Evolutionary conservation across 2,888 invertebrate genomes (phyloP).

Genomic region (Minunthozetes semirufus): DNA sequence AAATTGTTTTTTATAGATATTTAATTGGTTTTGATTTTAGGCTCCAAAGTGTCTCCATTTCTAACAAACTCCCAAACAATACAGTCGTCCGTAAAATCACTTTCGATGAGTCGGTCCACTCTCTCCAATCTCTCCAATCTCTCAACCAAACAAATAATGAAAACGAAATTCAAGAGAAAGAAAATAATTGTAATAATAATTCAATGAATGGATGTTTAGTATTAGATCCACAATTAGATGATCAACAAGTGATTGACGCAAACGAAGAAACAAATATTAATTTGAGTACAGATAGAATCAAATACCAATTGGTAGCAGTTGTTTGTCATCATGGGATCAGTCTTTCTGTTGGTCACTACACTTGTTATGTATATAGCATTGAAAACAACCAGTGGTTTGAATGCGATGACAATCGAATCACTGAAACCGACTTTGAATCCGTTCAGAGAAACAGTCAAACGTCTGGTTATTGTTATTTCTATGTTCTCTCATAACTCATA

Average conservation of each 20-base stretch:
- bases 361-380: slow-evolving; percentile 30
- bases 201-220: too few relatives aligned
- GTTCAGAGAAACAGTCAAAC: background rate
- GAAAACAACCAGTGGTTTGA: slow-evolving; percentile 27
- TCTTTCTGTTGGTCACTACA: slow-evolving; percentile 32
- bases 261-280: background rate
- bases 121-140: too few relatives aligned
- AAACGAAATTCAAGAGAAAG: too few relatives aligned
- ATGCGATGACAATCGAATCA: slow-evolving; percentile 34
- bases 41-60: background rate
- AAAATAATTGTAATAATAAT: too few relatives aligned
- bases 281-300: background rate
- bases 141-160: too few relatives aligned
- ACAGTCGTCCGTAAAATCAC: background rate
- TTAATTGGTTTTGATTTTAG: background rate
- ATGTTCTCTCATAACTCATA: slow-evolving; percentile 10
- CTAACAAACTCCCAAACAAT: background rate
- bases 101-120: too few relatives aligned
- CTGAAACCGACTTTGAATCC: background rate
- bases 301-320: slow-evolving; percentile 33
- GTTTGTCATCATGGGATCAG: slow-evolving; percentile 31
- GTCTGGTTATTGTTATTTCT: slow-evolving; percentile 33
- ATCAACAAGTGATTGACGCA: background rate
- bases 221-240: too few relatives aligned
- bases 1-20: too few relatives aligned